A percentile compares a stretch with the other conserved stretches of the same genome.
Evolutionary conservation across 2,888 invertebrate species (phyloP).

Genomic region (Exocentrus adspersus): DNA sequence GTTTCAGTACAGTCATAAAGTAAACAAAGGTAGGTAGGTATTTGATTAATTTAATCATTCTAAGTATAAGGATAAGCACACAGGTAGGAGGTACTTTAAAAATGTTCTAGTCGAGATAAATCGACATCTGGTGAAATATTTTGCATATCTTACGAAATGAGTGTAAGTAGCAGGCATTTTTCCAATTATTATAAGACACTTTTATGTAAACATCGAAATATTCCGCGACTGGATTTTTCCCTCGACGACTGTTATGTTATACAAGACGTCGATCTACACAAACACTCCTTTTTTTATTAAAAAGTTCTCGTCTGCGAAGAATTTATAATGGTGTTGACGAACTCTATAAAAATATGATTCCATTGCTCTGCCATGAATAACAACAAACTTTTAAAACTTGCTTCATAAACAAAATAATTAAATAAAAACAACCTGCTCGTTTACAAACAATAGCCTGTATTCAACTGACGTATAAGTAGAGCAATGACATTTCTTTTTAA

Average conservation of each 20-base stretch:
- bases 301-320: neutral
- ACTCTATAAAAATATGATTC: constrained; percentile 1
- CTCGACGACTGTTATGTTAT: too few species aligned
- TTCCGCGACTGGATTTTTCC: neutral
- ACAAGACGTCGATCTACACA: neutral
- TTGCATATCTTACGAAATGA: too few species aligned
- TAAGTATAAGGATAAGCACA: too few species aligned
- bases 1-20: too few species aligned
- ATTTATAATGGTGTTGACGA: constrained; percentile 3
- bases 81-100: too few species aligned
- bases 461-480: constrained; percentile 8
- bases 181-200: too few species aligned
- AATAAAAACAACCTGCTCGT: constrained; percentile 4
- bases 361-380: neutral
- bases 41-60: too few species aligned
- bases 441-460: constrained; percentile 3
- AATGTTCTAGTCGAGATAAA: too few species aligned
- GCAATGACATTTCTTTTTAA: constrained; percentile 15
- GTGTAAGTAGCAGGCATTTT: too few species aligned
- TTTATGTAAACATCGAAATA: neutral
- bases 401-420: constrained; percentile 8
- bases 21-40: too few species aligned
- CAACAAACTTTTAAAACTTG: constrained; percentile 8
- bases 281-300: neutral
- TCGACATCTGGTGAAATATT: too few species aligned